Percentiles rank a stretch among this genome's conserved stretches.
Conservation (phyloP, 1,140 invertebrate species). For the Luehdorfia chinensis region DNA sequence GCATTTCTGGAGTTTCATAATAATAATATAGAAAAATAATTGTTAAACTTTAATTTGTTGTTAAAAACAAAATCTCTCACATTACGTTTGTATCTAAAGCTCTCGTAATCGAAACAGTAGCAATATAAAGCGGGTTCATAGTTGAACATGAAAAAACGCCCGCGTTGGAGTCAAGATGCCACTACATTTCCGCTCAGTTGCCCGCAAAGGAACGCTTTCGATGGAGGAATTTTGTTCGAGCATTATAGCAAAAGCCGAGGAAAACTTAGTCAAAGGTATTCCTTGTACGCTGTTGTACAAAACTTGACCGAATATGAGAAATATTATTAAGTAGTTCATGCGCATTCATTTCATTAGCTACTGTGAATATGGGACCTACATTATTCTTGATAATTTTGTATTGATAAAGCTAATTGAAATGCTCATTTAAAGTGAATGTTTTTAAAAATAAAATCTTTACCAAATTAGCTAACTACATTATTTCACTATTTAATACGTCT, state of each 20-base stretch:
- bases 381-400: too few relatives aligned
- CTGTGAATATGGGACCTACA: background rate
- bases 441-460: too few relatives aligned
- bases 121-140: conserved; percentile 58
- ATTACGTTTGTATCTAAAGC: conserved; percentile 37
- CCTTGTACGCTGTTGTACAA: conserved; percentile 15
- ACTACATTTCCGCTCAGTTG: conserved; percentile 57
- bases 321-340: conserved; percentile 6
- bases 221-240: conserved; percentile 57
- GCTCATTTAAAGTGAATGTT: too few relatives aligned
- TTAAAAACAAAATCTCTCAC: background rate
- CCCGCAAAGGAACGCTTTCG: conserved; percentile 58
- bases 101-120: conserved; percentile 53
- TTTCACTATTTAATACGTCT: too few relatives aligned
- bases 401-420: too few relatives aligned
- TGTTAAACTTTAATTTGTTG: background rate
- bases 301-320: conserved; percentile 10
- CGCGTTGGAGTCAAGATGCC: conserved; percentile 61
- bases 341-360: conserved; percentile 2
- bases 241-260: conserved; percentile 10
- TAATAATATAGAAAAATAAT: background rate
- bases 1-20: too few relatives aligned
- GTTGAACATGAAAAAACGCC: conserved; percentile 60
- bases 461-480: too few relatives aligned
- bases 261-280: conserved; percentile 39